These are phyloP conservation scores for Trichechus manatus DNA, from an alignment of 2,113 vertebrate genomes.

Conservation along the genomic window DNA sequence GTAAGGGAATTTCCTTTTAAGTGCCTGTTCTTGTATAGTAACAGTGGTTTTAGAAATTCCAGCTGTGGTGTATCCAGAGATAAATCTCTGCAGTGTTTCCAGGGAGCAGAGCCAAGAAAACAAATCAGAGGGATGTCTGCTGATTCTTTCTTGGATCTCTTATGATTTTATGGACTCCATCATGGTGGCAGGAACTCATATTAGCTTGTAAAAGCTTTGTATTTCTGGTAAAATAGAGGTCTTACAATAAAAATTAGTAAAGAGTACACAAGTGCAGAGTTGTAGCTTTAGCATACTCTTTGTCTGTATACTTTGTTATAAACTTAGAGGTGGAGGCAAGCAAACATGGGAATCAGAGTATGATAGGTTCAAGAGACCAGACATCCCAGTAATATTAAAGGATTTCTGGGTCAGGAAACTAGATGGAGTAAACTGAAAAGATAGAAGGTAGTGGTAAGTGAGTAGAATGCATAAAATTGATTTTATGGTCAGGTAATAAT, in stretches of 20 bases:
- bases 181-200: not conserved
- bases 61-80: not conserved
- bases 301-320: not conserved
- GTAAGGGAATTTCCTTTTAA: not conserved
- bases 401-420: not conserved
- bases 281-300: conserved; percentile 30
- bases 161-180: not conserved
- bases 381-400: not conserved
- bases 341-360: not conserved
- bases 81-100: not conserved
- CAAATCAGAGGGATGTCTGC: not conserved
- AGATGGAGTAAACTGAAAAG: not conserved
- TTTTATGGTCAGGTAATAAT: not conserved
- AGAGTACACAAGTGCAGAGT: not conserved
- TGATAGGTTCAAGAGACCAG: not conserved
- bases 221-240: conserved; percentile 14
- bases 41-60: not conserved
- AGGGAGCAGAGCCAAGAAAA: not conserved
- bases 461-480: not conserved
- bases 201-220: not conserved
- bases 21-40: not conserved
- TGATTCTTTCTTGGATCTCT: not conserved
- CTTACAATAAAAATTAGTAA: conserved; percentile 34
- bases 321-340: not conserved
- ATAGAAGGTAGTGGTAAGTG: not conserved